Conservation (phyloP, 2,797 vertebrate genomes). For the Peromyscus aztecus region DNA sequence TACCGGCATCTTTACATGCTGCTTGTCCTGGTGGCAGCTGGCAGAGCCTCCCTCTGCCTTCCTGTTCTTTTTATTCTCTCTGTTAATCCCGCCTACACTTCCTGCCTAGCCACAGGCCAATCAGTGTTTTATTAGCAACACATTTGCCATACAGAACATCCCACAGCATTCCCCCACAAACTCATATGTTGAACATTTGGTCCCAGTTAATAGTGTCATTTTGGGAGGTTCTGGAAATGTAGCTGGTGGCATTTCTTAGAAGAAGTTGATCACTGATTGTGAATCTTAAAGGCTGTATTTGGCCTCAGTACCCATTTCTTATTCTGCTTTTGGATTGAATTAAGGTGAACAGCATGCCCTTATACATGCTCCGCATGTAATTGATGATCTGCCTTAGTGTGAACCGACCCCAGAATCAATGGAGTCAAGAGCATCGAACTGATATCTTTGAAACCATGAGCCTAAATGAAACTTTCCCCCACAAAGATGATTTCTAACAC, state of each 20-base stretch:
- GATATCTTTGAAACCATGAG: background rate
- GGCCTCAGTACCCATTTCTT: background rate
- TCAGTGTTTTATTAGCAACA: too few species aligned
- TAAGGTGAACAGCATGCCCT: background rate
- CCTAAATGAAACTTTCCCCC: background rate
- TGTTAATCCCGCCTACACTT: too few species aligned
- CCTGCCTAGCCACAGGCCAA: too few species aligned
- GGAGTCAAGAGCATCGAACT: background rate
- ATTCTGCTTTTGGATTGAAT: background rate
- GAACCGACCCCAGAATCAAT: background rate
- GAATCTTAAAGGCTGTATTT: background rate
- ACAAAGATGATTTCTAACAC: background rate
- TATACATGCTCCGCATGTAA: background rate
- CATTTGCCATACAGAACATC: too few species aligned
- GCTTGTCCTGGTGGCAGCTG: too few species aligned
- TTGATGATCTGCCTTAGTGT: background rate
- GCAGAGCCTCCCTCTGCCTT: too few species aligned
- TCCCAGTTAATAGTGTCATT: background rate
- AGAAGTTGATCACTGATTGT: background rate
- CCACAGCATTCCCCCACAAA: too few species aligned
- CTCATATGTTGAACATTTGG: background rate
- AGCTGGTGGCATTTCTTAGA: background rate
- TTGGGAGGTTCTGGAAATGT: background rate
- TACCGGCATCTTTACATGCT: too few species aligned
- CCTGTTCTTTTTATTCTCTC: too few species aligned